Evolutionary conservation across 2,888 invertebrate species (phyloP).

Genomic region (Xylocampa areola): DNA sequence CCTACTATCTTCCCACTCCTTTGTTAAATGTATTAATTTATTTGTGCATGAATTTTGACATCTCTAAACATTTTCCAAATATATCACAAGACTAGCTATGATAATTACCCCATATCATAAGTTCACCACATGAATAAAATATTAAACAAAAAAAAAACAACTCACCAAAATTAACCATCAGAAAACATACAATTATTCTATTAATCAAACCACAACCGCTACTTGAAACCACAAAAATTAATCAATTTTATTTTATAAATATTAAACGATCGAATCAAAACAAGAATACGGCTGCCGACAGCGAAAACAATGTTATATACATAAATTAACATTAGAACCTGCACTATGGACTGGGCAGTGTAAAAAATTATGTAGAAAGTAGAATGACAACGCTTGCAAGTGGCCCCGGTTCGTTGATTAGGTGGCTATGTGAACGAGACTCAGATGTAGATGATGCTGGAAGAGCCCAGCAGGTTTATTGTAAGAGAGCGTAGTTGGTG

Average conservation of each 20-base stretch:
- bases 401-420: constrained; percentile 72
- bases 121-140: constrained; percentile 10
- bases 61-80: neutral
- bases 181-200: constrained; percentile 38
- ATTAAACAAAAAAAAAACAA: constrained; percentile 17
- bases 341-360: constrained; percentile 69
- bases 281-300: neutral
- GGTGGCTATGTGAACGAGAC: constrained; percentile 65
- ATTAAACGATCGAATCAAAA: neutral
- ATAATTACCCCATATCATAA: neutral
- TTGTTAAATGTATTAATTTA: no score
- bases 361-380: constrained; percentile 87
- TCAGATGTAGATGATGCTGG: constrained; percentile 22
- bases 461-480: constrained; percentile 17
- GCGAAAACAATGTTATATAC: constrained; percentile 15
- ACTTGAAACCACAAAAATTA: constrained; percentile 22
- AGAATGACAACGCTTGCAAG: constrained; percentile 81
- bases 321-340: constrained; percentile 39
- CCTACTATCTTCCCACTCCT: no score
- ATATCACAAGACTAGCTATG: constrained; percentile 18
- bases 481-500: neutral
- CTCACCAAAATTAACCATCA: constrained; percentile 13
- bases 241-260: constrained; percentile 18
- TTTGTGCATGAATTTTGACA: no score
- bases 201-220: constrained; percentile 42